phyloP scores from a whole-genome alignment of 2,888 invertebrate species.

The Crossocerus cetratus region DNA sequence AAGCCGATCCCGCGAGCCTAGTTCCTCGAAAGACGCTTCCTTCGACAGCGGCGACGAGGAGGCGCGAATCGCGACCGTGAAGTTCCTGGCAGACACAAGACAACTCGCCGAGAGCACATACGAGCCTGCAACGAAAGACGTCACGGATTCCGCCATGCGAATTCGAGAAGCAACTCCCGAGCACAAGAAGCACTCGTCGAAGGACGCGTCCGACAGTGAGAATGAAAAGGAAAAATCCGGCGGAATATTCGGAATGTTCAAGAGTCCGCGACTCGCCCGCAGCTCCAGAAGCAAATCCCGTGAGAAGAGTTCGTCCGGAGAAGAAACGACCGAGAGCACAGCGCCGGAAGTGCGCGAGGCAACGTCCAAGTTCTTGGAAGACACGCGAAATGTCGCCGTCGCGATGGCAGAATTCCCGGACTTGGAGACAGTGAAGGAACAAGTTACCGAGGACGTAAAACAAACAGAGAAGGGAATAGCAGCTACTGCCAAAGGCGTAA shows the following conservation, averaged over 20 bases:
- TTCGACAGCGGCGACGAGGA: constrained; percentile 72
- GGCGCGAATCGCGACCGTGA: constrained; percentile 60
- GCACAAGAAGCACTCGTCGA: constrained; percentile 42
- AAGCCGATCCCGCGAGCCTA: constrained; percentile 67
- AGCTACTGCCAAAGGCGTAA: constrained; percentile 43
- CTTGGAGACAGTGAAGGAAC: not conserved
- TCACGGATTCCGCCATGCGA: constrained; percentile 30
- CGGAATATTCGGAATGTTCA: constrained; percentile 70
- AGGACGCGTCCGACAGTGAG: constrained; percentile 34
- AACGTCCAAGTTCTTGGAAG: constrained; percentile 69
- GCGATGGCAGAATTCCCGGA: constrained; percentile 27
- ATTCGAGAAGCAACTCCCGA: not conserved
- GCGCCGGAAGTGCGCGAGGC: constrained; percentile 60
- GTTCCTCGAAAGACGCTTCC: constrained; percentile 67
- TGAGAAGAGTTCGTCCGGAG: constrained; percentile 65
- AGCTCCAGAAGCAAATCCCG: constrained; percentile 68
- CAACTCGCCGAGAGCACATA: constrained; percentile 59
- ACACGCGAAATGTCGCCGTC: constrained; percentile 61
- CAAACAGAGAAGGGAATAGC: not conserved
- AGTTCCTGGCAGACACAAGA: constrained; percentile 67
- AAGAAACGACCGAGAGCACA: constrained; percentile 58
- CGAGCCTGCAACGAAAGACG: constrained; percentile 32
- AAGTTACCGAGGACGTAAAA: not conserved
- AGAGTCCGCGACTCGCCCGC: constrained; percentile 65
- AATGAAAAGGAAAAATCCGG: constrained; percentile 57